A percentile compares a stretch with the other conserved stretches of the same genome.
These are phyloP conservation scores for Falcaria lacertinaria DNA, from an alignment of 2,888 invertebrate genomes.

Conservation along the genomic window DNA sequence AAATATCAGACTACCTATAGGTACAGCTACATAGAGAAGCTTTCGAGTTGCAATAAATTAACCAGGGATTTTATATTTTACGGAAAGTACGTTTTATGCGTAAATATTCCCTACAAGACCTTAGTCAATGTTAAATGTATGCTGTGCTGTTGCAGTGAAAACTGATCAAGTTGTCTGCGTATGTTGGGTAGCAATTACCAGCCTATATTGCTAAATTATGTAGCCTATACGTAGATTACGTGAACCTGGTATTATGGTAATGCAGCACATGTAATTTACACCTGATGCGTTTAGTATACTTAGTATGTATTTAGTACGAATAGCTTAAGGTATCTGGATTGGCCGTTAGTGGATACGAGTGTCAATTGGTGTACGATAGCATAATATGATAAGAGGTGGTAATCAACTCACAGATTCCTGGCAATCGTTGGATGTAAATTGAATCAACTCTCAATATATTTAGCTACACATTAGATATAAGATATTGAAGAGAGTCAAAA, in stretches of 20 bases:
- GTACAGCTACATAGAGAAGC: too few relatives aligned
- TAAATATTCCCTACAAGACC: constrained; percentile 2
- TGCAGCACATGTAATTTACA: constrained; percentile 2
- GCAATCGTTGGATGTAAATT: too few relatives aligned
- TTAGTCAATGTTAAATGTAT: constrained; percentile 27
- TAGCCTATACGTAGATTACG: background rate
- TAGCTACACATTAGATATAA: too few relatives aligned
- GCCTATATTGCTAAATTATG: background rate
- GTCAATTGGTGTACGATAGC: background rate
- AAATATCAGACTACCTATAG: too few relatives aligned
- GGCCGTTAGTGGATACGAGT: background rate
- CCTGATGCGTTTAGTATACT: background rate
- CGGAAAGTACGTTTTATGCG: background rate
- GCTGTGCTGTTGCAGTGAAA: constrained; percentile 38
- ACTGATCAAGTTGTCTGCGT: constrained; percentile 20
- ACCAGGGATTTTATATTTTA: too few relatives aligned
- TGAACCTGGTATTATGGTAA: constrained; percentile 1
- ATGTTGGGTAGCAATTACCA: constrained; percentile 11
- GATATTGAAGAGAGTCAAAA: too few relatives aligned
- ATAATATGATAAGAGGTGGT: too few relatives aligned
- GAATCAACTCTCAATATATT: too few relatives aligned
- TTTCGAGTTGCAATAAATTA: too few relatives aligned
- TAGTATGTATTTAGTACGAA: background rate
- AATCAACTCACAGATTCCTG: too few relatives aligned
- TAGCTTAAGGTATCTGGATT: background rate